Percentiles rank a stretch among this genome's conserved stretches.
Evolutionary conservation across 2,888 invertebrate species (phyloP).

Genomic region (Rhimphoctona megacephalus): DNA sequence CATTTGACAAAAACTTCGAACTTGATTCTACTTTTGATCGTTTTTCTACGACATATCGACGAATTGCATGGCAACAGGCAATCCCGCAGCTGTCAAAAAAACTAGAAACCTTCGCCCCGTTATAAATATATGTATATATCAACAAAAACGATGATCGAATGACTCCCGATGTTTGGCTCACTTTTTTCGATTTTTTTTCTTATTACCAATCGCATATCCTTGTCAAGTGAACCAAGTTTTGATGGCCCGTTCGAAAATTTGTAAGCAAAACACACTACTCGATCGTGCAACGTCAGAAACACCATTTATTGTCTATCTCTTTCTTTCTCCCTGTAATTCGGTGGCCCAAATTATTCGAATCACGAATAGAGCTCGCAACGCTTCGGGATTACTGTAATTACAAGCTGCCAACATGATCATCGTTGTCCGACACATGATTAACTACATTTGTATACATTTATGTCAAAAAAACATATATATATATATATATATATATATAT

Average conservation of each 20-base stretch:
- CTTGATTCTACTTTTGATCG: neutral
- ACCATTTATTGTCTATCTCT: conserved; percentile 28
- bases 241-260: conserved; percentile 25
- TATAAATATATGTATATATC: neutral
- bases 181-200: neutral
- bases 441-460: conserved; percentile 4
- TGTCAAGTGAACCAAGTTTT: neutral
- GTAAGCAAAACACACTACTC: conserved; percentile 42
- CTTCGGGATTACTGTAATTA: conserved; percentile 56
- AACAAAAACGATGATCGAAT: conserved; percentile 25
- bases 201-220: neutral
- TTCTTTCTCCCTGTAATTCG: neutral
- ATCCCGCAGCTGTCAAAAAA: neutral
- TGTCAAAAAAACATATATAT: neutral
- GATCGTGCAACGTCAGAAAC: conserved; percentile 34
- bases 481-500: neutral
- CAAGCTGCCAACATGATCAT: conserved; percentile 55
- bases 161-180: conserved; percentile 18
- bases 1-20: too few relatives aligned
- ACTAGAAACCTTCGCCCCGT: neutral
- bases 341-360: conserved; percentile 39
- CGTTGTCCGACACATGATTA: conserved; percentile 18
- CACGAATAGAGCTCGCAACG: conserved; percentile 47
- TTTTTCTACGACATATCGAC: neutral
- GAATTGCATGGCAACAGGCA: conserved; percentile 37